phyloP scores from a whole-genome alignment of 35 echinoderm and acorn worm genomes.

The Strongylocentrotus purpuratus region DNA sequence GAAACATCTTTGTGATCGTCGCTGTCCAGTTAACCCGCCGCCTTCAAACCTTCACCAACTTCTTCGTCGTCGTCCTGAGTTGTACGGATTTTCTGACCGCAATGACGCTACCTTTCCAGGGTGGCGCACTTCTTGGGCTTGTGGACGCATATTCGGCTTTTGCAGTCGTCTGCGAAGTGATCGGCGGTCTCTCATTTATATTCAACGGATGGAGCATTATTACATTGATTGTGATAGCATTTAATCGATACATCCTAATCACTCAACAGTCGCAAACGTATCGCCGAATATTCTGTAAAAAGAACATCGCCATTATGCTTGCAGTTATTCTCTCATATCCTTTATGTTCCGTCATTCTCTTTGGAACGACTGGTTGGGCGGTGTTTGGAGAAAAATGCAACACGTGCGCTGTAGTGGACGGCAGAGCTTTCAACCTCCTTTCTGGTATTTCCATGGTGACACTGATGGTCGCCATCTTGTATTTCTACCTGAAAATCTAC shows the following conservation, averaged over 20 bases:
- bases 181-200: conserved; percentile 24
- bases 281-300: conserved; percentile 2
- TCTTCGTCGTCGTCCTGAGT: conserved; percentile 66
- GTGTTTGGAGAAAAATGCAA: conserved; percentile 11
- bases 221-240: not conserved
- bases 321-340: not conserved
- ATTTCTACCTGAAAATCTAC: conserved; percentile 29
- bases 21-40: conserved; percentile 37
- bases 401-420: not conserved
- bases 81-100: conserved; percentile 47
- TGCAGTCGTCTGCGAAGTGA: not conserved
- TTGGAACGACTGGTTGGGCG: conserved; percentile 6
- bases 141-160: not conserved
- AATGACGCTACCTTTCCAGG: conserved; percentile 36
- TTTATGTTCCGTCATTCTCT: not conserved
- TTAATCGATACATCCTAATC: conserved; percentile 31
- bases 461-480: conserved; percentile 36
- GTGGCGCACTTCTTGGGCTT: conserved; percentile 8
- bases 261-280: not conserved
- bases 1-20: conserved; percentile 67
- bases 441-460: conserved; percentile 29
- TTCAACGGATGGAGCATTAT: conserved; percentile 42
- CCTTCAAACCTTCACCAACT: conserved; percentile 62
- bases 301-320: not conserved
- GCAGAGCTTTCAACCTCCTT: not conserved